A percentile compares a stretch with the other conserved stretches of the same genome.
phyloP scores from a whole-genome alignment of 2,113 vertebrate species.

The Hucho hucho region DNA sequence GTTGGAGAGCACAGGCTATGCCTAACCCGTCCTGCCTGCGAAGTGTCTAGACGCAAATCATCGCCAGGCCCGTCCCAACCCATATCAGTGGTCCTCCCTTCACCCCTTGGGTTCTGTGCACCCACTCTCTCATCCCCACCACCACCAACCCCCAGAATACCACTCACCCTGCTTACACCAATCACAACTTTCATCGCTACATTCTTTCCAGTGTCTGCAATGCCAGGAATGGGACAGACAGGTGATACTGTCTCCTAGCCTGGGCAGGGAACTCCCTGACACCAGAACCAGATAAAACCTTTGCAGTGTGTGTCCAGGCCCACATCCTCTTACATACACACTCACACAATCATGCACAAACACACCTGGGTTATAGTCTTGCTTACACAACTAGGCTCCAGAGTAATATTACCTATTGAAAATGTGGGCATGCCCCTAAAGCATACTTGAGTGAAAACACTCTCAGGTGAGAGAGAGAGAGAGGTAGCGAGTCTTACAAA shows the following conservation, averaged over 20 bases:
- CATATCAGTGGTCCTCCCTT: not conserved
- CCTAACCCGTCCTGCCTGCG: slow-evolving; percentile 30
- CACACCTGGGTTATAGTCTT: not conserved
- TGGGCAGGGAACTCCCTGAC: slow-evolving; percentile 31
- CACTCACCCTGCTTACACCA: slow-evolving; percentile 39
- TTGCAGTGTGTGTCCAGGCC: not conserved
- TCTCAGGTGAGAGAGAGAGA: too few species aligned
- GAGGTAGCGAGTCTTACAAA: too few species aligned
- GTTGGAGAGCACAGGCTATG: slow-evolving; percentile 29
- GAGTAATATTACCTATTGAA: too few species aligned
- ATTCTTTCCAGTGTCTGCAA: slow-evolving; percentile 48
- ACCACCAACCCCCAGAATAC: slow-evolving; percentile 9
- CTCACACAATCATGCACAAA: not conserved
- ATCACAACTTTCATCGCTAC: slow-evolving; percentile 45
- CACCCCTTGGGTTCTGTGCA: not conserved
- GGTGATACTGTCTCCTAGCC: slow-evolving; percentile 32
- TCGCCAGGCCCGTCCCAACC: not conserved
- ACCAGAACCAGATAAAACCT: slow-evolving; percentile 16
- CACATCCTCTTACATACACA: not conserved
- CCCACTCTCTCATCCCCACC: not conserved
- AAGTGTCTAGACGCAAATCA: slow-evolving; percentile 45
- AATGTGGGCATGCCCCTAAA: too few species aligned
- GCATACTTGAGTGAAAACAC: too few species aligned
- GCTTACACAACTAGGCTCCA: too few species aligned
- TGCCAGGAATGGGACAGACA: slow-evolving; percentile 36